Evolutionary conservation across 2,113 vertebrate genomes (phyloP), one percentile per base, ranked within the genome.

Genomic region (Halcyon senegalensis): DNA sequence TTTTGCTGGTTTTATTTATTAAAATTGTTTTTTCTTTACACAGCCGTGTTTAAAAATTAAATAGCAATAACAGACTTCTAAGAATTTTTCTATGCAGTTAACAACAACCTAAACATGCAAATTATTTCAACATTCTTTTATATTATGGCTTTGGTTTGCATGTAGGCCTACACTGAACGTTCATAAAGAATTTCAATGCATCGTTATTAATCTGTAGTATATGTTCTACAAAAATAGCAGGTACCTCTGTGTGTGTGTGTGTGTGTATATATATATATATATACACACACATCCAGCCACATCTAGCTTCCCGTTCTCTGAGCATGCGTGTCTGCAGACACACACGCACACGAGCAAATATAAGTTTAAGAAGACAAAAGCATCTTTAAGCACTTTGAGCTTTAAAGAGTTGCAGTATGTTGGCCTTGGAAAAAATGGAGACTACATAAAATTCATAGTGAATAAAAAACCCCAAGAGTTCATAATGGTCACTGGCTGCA

Each of bases 1-100:
- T 91, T 92, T 92, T 86, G 76, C 80, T 31, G 37, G 35, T 51
- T 85, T 93, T 89, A 58, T 81, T 89, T 92, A 94, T 73, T 95
- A 87, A 92, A 96, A 95, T 46, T 35, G 24, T 77, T 25, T 23
- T 82, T 46, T 60, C 62, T 84, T 91, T 64, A 46, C 62, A 67
- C 7, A 87, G 46, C 6, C 30, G 66, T 46, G 51, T 55, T 95
- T 58, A 79, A 76, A 92, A 89, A 39, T 90, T 68, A 95, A 89
- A 73, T 41, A 76, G 28, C 62, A 96, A 58, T 27, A 37, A 50
- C 21, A 87, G 25, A 73, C 7, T 78, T 10, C 4, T 75, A 72
- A 67, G 33, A 59, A 60, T 72, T 84, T 76, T 94, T 92, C 55
- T 63, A 19, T 66, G 24, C 28, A 46, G 41, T 55, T 84, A 92